Conservation (phyloP, 2,113 vertebrate species). For the Gulo gulo region DNA sequence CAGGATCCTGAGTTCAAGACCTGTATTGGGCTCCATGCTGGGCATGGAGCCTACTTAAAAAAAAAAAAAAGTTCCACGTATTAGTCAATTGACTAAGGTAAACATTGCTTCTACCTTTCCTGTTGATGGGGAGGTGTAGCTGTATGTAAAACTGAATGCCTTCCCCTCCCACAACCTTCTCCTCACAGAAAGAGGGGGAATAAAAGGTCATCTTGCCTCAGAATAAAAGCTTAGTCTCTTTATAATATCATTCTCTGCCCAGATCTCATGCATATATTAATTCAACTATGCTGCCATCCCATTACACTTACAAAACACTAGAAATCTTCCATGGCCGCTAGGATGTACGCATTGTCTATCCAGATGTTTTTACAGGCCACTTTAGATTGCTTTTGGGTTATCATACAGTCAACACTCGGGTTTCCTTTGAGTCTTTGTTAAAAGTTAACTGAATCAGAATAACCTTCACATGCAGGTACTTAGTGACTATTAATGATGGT, state of each 20-base stretch:
- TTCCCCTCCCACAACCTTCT: accelerated
- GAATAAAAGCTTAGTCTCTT: neutral
- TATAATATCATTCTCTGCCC: neutral
- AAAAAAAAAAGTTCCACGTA: neutral
- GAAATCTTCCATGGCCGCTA: neutral
- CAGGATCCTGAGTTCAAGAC: neutral
- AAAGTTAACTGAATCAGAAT: conserved; percentile 38
- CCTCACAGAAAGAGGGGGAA: neutral
- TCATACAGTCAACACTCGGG: neutral
- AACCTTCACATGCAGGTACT: neutral
- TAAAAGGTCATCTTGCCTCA: neutral
- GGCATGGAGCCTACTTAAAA: neutral
- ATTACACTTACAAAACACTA: neutral
- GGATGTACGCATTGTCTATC: neutral
- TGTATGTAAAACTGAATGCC: neutral
- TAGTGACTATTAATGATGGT: conserved; percentile 10
- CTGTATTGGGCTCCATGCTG: neutral
- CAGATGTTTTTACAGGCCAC: neutral
- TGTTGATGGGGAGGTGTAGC: neutral
- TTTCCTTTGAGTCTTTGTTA: conserved; percentile 40
- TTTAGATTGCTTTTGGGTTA: neutral
- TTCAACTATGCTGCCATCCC: neutral
- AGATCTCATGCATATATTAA: neutral
- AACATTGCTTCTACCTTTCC: neutral
- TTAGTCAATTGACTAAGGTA: neutral